Evolutionary conservation across 2,888 invertebrate species (phyloP).

Genomic region (Plagiodera versicolora): DNA sequence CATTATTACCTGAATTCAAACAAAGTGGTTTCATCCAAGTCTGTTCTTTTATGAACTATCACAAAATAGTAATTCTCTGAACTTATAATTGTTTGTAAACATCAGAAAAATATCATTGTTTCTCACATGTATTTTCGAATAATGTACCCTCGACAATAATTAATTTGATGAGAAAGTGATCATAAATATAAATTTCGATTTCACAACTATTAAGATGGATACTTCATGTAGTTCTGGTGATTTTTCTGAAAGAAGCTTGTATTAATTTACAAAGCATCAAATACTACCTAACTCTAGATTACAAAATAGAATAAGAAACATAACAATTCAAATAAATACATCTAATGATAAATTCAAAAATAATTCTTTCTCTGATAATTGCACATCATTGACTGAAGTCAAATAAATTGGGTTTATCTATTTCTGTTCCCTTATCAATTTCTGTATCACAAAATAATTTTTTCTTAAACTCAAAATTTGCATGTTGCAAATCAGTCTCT

Average conservation of each 20-base stretch:
- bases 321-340: neutral
- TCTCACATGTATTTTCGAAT: no score
- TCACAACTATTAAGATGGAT: no score
- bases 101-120: no score
- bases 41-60: constrained; percentile 19
- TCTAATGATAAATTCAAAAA: constrained; percentile 2
- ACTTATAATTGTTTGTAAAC: no score
- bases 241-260: neutral
- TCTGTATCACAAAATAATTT: constrained; percentile 18
- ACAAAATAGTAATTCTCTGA: no score
- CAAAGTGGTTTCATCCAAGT: constrained; percentile 23
- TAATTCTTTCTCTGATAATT: neutral
- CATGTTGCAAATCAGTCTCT: neutral
- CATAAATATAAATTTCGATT: no score
- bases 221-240: neutral
- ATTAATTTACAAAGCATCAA: neutral
- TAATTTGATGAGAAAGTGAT: no score
- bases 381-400: constrained; percentile 23
- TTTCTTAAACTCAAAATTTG: constrained; percentile 15
- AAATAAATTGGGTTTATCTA: constrained; percentile 27
- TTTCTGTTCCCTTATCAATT: constrained; percentile 19
- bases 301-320: constrained; percentile 7
- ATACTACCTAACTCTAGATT: neutral
- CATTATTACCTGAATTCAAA: constrained; percentile 26
- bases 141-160: no score